Conservation (phyloP, 2,113 vertebrate species). For the Puma concolor region DNA sequence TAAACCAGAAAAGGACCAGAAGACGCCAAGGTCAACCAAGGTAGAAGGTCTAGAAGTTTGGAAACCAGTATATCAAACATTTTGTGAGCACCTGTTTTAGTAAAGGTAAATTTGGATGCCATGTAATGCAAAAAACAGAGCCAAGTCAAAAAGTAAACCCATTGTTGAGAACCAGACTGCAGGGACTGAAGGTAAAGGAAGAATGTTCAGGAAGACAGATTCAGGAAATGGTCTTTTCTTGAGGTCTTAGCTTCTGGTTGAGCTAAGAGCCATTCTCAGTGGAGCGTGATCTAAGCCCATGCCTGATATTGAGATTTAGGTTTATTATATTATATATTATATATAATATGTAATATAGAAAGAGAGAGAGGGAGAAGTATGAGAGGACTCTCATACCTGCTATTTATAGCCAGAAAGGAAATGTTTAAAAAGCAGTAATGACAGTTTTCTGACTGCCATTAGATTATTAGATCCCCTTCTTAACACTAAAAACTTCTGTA, state of each 20-base stretch:
- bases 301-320: too few species aligned
- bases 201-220: not conserved
- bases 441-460: not conserved
- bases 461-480: not conserved
- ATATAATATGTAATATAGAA: too few species aligned
- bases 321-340: too few species aligned
- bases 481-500: conserved; percentile 40
- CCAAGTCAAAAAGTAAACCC: not conserved
- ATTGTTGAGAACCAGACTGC: not conserved
- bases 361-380: not conserved
- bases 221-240: not conserved
- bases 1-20: not conserved
- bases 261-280: too few species aligned
- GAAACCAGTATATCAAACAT: not conserved
- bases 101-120: not conserved
- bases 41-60: not conserved
- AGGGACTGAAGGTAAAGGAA: not conserved
- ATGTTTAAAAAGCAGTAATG: conserved; percentile 15
- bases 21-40: not conserved
- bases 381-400: not conserved
- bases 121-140: not conserved
- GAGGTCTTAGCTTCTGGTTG: too few species aligned
- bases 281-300: too few species aligned
- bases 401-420: not conserved
- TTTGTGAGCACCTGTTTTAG: not conserved